Conservation (phyloP, 2,888 invertebrate species). For the Ophioninae sp. region DNA sequence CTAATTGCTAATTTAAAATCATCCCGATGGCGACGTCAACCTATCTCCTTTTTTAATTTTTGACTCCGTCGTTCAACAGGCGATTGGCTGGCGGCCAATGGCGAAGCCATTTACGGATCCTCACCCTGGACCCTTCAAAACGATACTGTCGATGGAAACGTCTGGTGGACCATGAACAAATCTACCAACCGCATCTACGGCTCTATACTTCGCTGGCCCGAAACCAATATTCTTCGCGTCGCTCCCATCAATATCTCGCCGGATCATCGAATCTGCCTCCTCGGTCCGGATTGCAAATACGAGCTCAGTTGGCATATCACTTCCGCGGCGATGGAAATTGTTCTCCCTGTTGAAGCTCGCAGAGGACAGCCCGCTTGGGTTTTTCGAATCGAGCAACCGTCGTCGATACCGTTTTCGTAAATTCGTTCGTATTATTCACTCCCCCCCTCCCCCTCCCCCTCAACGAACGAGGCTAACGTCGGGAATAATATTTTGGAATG, state of each 20-base stretch:
- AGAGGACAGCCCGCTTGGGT: conserved; percentile 77
- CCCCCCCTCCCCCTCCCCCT: too few relatives aligned
- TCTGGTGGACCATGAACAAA: conserved; percentile 88
- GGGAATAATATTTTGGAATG: too few relatives aligned
- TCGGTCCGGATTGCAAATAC: conserved; percentile 79
- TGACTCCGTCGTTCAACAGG: conserved; percentile 66
- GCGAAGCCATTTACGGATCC: conserved; percentile 91
- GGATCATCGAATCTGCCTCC: background rate
- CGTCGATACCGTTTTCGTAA: background rate
- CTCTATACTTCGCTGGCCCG: conserved; percentile 87
- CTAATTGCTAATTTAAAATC: background rate
- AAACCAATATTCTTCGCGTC: conserved; percentile 82
- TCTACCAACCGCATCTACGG: conserved; percentile 84
- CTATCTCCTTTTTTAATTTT: background rate
- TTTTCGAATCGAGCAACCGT: conserved; percentile 61
- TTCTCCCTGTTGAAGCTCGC: conserved; percentile 69
- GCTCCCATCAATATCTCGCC: conserved; percentile 79
- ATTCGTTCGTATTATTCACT: background rate
- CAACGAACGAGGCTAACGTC: too few relatives aligned
- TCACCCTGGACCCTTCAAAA: conserved; percentile 92
- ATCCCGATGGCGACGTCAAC: background rate
- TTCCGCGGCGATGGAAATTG: conserved; percentile 59
- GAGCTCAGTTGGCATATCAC: conserved; percentile 69
- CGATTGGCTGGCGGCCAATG: conserved; percentile 90
- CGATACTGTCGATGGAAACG: conserved; percentile 86